Evolutionary conservation across 1,140 invertebrate species (phyloP).

Genomic region (Apis cerana): DNA sequence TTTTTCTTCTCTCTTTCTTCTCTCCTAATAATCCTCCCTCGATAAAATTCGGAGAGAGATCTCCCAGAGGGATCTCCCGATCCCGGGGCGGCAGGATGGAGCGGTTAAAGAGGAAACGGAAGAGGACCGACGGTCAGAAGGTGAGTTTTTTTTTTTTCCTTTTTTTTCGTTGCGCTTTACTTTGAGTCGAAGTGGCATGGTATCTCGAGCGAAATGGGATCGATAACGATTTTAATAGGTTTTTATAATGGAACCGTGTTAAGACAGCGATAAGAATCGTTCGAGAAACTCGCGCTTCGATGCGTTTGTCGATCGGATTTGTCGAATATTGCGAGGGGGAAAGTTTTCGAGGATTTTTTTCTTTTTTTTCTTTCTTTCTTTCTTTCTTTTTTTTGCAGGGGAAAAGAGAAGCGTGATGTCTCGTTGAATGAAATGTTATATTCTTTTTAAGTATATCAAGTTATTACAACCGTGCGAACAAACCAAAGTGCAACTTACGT

Average conservation of each 20-base stretch:
- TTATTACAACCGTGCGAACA: background rate
- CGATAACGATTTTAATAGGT: background rate
- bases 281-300: background rate
- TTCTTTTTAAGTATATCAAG: background rate
- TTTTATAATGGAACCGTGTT: background rate
- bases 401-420: too few relatives aligned
- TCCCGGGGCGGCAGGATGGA: too few relatives aligned
- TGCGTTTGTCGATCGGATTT: too few relatives aligned
- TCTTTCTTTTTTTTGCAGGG: too few relatives aligned
- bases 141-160: constrained; percentile 28
- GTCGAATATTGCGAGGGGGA: too few relatives aligned
- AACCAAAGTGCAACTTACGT: background rate
- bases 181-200: background rate
- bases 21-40: too few relatives aligned
- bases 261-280: background rate
- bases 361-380: too few relatives aligned
- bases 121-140: constrained; percentile 57
- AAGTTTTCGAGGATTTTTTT: too few relatives aligned
- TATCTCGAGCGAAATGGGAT: background rate
- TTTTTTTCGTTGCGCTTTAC: background rate
- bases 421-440: too few relatives aligned
- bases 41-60: too few relatives aligned
- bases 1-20: too few relatives aligned
- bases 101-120: constrained; percentile 54
- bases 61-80: background rate